Percentiles rank a stretch among this genome's conserved stretches.
These are phyloP conservation scores for Araneus ventricosus DNA, from an alignment of 1,140 invertebrate genomes.

Conservation along the genomic window DNA sequence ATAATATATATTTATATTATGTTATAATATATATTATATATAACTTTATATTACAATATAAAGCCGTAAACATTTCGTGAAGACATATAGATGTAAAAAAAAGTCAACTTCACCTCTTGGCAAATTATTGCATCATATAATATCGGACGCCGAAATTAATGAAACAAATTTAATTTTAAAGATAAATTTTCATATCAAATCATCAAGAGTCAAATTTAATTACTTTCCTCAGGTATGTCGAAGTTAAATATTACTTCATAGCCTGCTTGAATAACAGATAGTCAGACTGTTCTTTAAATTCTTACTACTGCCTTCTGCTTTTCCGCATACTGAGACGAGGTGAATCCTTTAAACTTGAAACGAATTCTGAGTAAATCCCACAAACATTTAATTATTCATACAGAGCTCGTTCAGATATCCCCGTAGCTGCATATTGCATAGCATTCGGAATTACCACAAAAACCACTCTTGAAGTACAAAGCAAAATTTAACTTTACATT, in stretches of 20 bases:
- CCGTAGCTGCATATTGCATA: conserved; percentile 31
- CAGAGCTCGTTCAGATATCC: conserved; percentile 4
- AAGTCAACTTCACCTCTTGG: too few relatives aligned
- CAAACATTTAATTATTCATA: conserved; percentile 61
- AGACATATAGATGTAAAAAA: too few relatives aligned
- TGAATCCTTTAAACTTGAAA: conserved; percentile 53
- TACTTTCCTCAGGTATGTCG: not conserved
- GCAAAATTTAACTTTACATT: conserved; percentile 14
- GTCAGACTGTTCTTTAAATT: not conserved
- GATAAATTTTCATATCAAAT: too few relatives aligned
- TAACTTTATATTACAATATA: too few relatives aligned
- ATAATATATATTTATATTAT: too few relatives aligned
- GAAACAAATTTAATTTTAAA: too few relatives aligned
- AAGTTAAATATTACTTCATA: not conserved
- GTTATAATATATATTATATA: too few relatives aligned
- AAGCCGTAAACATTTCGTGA: too few relatives aligned
- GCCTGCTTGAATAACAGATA: not conserved
- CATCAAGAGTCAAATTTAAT: not conserved
- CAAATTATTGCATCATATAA: too few relatives aligned
- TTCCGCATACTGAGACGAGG: conserved; percentile 9
- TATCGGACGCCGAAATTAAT: too few relatives aligned
- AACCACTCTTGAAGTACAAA: not conserved
- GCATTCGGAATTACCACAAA: conserved; percentile 9
- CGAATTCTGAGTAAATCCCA: conserved; percentile 45
- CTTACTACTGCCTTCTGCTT: not conserved